These are phyloP conservation scores for Neoaliturus tenellus DNA, from an alignment of 2,888 invertebrate species.

Conservation along the genomic window DNA sequence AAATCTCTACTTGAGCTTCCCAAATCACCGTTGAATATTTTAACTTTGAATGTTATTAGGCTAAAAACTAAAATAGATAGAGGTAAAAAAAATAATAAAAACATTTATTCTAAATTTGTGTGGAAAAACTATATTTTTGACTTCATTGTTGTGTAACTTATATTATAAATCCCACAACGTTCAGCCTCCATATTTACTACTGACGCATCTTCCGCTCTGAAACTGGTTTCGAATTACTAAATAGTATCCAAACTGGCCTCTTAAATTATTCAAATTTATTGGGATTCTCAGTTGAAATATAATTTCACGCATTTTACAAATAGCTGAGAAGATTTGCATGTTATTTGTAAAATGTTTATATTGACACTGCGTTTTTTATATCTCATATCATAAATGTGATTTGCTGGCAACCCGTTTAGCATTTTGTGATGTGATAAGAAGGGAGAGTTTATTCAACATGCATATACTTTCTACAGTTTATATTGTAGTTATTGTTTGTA, in stretches of 20 bases:
- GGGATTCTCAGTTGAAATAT: not conserved
- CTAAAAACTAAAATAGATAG: too few species aligned
- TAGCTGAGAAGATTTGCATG: not conserved
- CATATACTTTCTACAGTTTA: too few species aligned
- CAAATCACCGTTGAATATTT: too few species aligned
- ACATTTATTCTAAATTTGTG: too few species aligned
- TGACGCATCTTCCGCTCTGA: not conserved
- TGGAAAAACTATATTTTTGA: too few species aligned
- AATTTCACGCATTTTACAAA: constrained; percentile 1
- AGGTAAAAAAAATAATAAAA: too few species aligned
- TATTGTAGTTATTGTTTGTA: too few species aligned
- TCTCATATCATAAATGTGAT: not conserved
- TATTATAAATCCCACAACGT: not conserved
- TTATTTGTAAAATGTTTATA: not conserved
- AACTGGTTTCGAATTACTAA: constrained; percentile 24
- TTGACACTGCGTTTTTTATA: not conserved
- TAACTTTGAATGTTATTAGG: too few species aligned
- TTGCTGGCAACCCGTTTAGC: not conserved
- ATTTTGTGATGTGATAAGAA: too few species aligned
- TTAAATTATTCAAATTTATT: constrained; percentile 16
- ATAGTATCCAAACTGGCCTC: not conserved
- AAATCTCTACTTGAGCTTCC: too few species aligned
- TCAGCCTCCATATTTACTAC: not conserved
- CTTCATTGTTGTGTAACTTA: too few species aligned
- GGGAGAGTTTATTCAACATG: too few species aligned